These are phyloP conservation scores for Ctenodactylus gundi DNA, from an alignment of 2,113 vertebrate genomes.

Conservation along the genomic window DNA sequence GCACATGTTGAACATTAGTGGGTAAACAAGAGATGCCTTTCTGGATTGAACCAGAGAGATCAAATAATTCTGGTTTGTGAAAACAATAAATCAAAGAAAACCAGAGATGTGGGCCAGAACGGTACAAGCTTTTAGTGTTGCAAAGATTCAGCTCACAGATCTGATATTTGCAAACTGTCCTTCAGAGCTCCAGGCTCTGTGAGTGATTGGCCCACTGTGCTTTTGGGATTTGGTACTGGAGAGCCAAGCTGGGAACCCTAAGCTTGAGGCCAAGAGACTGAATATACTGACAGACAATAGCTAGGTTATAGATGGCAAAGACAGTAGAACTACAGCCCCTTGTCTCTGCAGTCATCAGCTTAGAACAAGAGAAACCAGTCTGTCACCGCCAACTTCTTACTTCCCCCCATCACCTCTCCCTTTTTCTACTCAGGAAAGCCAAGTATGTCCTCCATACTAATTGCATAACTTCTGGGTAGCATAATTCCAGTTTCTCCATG, in stretches of 20 bases:
- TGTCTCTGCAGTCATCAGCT: background rate
- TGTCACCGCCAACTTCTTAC: background rate
- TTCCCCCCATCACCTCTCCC: background rate
- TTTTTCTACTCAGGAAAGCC: background rate
- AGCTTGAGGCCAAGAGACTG: background rate
- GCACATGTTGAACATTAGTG: constrained; percentile 35
- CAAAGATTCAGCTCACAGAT: background rate
- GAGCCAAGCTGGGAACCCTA: background rate
- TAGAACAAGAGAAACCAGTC: background rate
- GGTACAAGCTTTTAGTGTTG: background rate
- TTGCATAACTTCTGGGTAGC: background rate
- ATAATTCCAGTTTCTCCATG: background rate
- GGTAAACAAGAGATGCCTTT: constrained; percentile 47
- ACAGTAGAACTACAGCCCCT: background rate
- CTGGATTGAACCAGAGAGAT: constrained; percentile 44
- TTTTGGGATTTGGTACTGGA: background rate
- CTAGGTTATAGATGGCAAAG: background rate
- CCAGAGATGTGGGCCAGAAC: background rate
- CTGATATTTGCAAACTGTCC: background rate
- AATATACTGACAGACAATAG: background rate
- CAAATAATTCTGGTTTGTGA: constrained; percentile 31
- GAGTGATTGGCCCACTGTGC: background rate
- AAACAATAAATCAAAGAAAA: constrained; percentile 50
- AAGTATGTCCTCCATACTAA: background rate
- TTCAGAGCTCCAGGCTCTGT: background rate